Conservation (phyloP, 2,888 invertebrate species). For the Lycia hirtaria region DNA sequence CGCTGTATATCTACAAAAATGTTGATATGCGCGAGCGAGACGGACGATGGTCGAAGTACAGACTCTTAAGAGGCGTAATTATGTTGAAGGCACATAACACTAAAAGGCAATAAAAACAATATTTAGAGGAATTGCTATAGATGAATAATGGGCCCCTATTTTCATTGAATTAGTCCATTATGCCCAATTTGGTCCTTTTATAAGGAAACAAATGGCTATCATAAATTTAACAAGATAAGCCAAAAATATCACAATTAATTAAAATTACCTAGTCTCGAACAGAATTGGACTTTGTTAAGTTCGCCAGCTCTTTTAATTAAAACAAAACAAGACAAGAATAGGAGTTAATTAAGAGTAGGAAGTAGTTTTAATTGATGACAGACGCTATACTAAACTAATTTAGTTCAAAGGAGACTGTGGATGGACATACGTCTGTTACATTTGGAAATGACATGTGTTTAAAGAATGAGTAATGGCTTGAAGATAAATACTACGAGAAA, state of each 20-base stretch:
- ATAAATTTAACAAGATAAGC: neutral
- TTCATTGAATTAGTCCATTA: too few relatives aligned
- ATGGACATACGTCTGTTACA: conserved; percentile 33
- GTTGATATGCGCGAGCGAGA: too few relatives aligned
- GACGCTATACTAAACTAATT: conserved; percentile 51
- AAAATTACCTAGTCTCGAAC: neutral
- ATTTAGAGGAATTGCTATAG: too few relatives aligned
- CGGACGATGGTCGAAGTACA: too few relatives aligned
- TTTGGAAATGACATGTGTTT: conserved; percentile 18
- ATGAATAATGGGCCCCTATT: too few relatives aligned
- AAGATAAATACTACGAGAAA: neutral
- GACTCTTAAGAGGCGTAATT: too few relatives aligned
- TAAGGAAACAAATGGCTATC: neutral
- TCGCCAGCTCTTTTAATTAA: conserved; percentile 12
- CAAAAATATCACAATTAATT: conserved; percentile 5
- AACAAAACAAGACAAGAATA: conserved; percentile 22
- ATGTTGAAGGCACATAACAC: too few relatives aligned
- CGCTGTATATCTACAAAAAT: too few relatives aligned
- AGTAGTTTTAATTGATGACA: conserved; percentile 36
- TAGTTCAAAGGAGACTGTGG: conserved; percentile 40
- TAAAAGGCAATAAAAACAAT: too few relatives aligned
- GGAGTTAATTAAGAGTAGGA: conserved; percentile 36
- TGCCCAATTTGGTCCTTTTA: too few relatives aligned
- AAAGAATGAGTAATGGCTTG: conserved; percentile 7
- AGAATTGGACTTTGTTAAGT: conserved; percentile 2